A percentile compares a stretch with the other conserved stretches of the same genome.
phyloP scores from a whole-genome alignment of 2,888 invertebrate genomes.

The Drosophila helvetica region DNA sequence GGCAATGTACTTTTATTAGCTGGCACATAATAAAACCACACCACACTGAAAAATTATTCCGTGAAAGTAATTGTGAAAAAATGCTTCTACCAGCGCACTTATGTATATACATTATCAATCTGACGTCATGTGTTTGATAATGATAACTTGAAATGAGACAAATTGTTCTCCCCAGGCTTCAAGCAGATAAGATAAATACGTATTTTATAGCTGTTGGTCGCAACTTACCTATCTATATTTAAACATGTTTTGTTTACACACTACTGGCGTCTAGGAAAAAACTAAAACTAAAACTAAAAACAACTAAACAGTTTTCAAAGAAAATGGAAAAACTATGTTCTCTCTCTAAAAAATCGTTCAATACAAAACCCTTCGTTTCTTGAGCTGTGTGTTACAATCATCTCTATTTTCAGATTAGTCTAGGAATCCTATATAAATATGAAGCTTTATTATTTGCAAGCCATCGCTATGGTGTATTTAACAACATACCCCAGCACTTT shows the following conservation, averaged over 20 bases:
- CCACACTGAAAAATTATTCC: neutral
- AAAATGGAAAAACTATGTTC: neutral
- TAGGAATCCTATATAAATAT: constrained; percentile 3
- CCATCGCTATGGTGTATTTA: constrained; percentile 6
- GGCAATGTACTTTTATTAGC: neutral
- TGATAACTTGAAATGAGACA: constrained; percentile 8
- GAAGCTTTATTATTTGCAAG: constrained; percentile 12
- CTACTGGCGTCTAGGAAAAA: neutral
- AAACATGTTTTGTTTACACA: constrained; percentile 25
- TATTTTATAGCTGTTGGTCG: constrained; percentile 21
- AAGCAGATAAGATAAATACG: constrained; percentile 29
- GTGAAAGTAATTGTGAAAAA: constrained; percentile 17
- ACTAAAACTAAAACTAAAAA: no score
- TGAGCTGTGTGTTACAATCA: neutral
- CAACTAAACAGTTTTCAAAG: neutral
- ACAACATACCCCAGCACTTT: neutral
- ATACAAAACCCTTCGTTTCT: neutral
- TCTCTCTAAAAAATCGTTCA: neutral
- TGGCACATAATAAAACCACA: neutral
- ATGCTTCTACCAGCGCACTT: constrained; percentile 10
- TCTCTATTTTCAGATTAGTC: constrained; percentile 1
- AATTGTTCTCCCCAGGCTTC: constrained; percentile 11
- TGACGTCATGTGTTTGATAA: constrained; percentile 43
- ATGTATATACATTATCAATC: constrained; percentile 20
- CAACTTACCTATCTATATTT: neutral